Percentiles rank a stretch among this genome's conserved stretches.
phyloP scores from a whole-genome alignment of 2,888 invertebrate species.

The Tortrix viridana region DNA sequence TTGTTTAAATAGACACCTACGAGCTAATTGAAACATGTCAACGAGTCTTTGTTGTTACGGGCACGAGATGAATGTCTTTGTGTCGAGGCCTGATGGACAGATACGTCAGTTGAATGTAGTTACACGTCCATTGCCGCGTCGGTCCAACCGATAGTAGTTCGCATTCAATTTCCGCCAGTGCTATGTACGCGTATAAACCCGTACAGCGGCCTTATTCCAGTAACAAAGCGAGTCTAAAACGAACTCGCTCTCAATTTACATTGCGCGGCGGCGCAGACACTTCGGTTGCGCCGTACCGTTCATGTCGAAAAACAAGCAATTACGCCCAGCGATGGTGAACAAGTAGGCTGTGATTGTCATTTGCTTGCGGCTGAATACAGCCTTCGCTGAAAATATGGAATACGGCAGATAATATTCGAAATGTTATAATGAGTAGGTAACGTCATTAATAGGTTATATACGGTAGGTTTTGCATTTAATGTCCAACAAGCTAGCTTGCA shows the following conservation, averaged over 20 bases:
- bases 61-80: constrained; percentile 68
- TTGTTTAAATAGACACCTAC: constrained; percentile 38
- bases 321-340: constrained; percentile 28
- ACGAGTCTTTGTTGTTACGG: constrained; percentile 55
- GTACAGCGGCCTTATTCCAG: constrained; percentile 37
- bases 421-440: background rate
- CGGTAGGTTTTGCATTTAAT: too few relatives aligned
- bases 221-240: constrained; percentile 34
- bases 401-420: constrained; percentile 15
- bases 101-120: constrained; percentile 57
- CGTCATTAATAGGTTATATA: background rate
- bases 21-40: constrained; percentile 59
- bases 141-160: constrained; percentile 60
- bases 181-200: constrained; percentile 42
- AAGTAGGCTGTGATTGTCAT: constrained; percentile 12
- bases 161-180: constrained; percentile 71
- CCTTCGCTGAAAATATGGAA: constrained; percentile 5
- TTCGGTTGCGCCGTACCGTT: constrained; percentile 16
- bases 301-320: constrained; percentile 28
- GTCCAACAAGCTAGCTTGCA: too few relatives aligned
- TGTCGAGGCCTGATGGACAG: constrained; percentile 56
- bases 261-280: constrained; percentile 24
- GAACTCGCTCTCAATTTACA: constrained; percentile 31
- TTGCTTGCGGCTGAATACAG: constrained; percentile 18
- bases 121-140: constrained; percentile 52